These are phyloP conservation scores for Drosophila rufa DNA, from an alignment of 1,140 invertebrate genomes.

Conservation along the genomic window DNA sequence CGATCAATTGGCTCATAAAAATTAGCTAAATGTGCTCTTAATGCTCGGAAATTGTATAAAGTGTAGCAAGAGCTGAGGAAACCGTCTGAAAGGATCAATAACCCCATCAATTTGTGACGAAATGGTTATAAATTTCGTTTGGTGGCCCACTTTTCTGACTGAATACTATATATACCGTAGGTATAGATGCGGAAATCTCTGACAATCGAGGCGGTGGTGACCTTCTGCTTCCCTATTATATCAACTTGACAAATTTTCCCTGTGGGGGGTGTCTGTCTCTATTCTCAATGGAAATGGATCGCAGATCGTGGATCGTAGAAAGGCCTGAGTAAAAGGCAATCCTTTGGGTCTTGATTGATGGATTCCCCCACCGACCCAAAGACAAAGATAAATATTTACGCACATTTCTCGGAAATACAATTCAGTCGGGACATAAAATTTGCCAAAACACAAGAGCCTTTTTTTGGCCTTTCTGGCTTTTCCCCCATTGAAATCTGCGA, in stretches of 20 bases:
- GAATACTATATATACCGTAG: constrained; percentile 22
- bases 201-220: constrained; percentile 35
- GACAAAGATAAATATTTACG: constrained; percentile 67
- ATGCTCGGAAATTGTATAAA: constrained; percentile 11
- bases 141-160: constrained; percentile 43
- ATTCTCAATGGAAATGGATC: constrained; percentile 4
- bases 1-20: constrained; percentile 41
- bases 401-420: constrained; percentile 68
- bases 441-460: constrained; percentile 35
- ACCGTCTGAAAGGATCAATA: constrained; percentile 32
- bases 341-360: constrained; percentile 60
- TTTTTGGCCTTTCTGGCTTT: constrained; percentile 10
- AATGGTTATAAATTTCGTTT: constrained; percentile 36
- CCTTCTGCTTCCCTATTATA: constrained; percentile 45
- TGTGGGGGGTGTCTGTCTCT: constrained; percentile 3
- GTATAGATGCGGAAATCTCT: constrained; percentile 59
- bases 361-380: constrained; percentile 25
- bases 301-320: constrained; percentile 13
- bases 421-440: constrained; percentile 59
- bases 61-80: not conserved
- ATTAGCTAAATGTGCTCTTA: constrained; percentile 17
- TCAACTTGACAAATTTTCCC: constrained; percentile 64
- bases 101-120: constrained; percentile 23
- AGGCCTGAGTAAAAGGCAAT: constrained; percentile 23
- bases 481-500: constrained; percentile 26